Evolutionary conservation across 2,113 vertebrate species (phyloP), one percentile per base, ranked within the genome.

Genomic region (Archilochus colubris): DNA sequence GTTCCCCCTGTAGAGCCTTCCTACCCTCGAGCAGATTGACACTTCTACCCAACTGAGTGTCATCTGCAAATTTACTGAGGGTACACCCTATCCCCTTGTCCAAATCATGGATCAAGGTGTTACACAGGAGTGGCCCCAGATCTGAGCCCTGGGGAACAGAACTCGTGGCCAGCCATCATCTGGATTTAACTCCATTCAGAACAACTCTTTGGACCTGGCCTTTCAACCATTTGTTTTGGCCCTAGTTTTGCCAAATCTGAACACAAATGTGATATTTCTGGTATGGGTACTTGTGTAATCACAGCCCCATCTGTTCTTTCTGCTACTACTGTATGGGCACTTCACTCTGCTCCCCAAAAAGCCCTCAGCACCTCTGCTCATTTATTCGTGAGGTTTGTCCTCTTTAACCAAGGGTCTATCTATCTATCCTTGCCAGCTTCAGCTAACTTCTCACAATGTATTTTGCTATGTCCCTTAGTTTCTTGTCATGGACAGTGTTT

Each of bases 331-430:
- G 2, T 18, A 6, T 14, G 7, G 16, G 16, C 3, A 25, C 4
- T 76, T 8, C 4, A 2, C 10, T 33, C 22, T 61, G 8, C 28
- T 86, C 14, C 28, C 6, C 22, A 73, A 31, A 82, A 73, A 3
- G 5, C 8, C 25, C 22, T 43, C 33, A 69, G 8, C 5, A n/a
- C 3, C 9, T 10, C 10, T 23, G 3, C 9, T 15, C 31, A 27
- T 4, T 3, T 48, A 20, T 76, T 43, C 64, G 21, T 40, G 36
- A 7, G 4, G 15, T 91, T 77, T 66, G 44, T 1, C 17, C 1
- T 63, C 9, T 31, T 73, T 68, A 57, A 53, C 31, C 6, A 57
- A 0, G 3, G 5, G 4, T 33, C 33, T 33, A 0, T 0, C 57
- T 83, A 50, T 54, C 8, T 27, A 28, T 28, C 20, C 16, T 51